Conservation (phyloP, 2,797 vertebrate species). For the Gobio occitaniae region DNA sequence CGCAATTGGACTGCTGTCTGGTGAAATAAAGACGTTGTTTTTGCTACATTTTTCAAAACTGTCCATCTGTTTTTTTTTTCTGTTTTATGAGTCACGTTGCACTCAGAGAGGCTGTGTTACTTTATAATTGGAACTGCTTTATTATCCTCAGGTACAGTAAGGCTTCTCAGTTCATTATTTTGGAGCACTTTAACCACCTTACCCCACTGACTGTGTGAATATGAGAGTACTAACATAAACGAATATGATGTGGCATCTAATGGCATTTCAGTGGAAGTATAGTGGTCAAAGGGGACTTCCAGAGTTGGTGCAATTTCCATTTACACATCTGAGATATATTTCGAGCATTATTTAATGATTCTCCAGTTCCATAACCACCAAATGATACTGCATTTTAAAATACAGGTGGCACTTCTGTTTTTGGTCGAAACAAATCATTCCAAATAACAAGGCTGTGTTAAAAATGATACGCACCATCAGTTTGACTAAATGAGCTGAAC, state of each 20-base stretch:
- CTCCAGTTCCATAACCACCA: not conserved
- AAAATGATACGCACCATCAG: not conserved
- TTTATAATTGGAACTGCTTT: not conserved
- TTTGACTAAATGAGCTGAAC: not conserved
- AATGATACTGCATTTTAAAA: not conserved
- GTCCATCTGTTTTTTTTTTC: slow-evolving; percentile 4
- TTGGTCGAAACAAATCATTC: not conserved
- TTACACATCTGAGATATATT: not conserved
- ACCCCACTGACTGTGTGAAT: not conserved
- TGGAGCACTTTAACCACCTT: not conserved
- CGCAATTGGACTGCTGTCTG: slow-evolving; percentile 70
- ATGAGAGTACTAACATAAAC: not conserved
- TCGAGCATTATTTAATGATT: not conserved
- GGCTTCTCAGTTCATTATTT: slow-evolving; percentile 12
- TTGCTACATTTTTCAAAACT: slow-evolving; percentile 50
- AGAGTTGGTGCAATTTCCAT: not conserved
- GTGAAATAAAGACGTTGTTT: slow-evolving; percentile 77
- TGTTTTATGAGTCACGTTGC: not conserved
- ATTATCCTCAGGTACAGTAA: slow-evolving; percentile 1
- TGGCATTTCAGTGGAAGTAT: not conserved
- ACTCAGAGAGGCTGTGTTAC: not conserved
- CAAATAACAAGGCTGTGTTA: not conserved
- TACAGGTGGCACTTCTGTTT: not conserved
- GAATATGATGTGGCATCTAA: not conserved
- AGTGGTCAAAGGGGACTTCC: not conserved